phyloP scores from a whole-genome alignment of 2,797 vertebrate genomes.

The Esox lucius region DNA sequence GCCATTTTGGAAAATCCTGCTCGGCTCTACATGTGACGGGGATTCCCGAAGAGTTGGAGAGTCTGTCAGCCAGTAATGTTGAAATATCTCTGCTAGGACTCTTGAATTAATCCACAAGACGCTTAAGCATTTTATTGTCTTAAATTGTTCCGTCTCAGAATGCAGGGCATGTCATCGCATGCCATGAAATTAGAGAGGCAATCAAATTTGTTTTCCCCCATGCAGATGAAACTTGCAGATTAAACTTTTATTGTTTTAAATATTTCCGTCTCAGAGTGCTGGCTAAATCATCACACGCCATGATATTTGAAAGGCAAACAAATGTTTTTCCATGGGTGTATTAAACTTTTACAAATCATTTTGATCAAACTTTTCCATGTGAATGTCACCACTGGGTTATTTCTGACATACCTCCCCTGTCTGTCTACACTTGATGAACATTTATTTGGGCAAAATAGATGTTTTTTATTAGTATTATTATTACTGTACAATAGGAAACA shows the following conservation, averaged over 20 bases:
- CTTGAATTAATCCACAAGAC: constrained; percentile 64
- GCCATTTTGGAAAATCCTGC: constrained; percentile 62
- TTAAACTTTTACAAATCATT: constrained; percentile 27
- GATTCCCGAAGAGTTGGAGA: constrained; percentile 30
- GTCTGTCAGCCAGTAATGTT: constrained; percentile 27
- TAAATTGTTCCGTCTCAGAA: constrained; percentile 24
- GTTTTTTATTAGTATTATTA: background rate
- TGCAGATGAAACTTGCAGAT: constrained; percentile 20
- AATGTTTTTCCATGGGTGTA: too few relatives aligned
- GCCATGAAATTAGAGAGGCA: constrained; percentile 39
- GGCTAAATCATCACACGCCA: too few relatives aligned
- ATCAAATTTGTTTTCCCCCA: constrained; percentile 29
- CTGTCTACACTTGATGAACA: constrained; percentile 19
- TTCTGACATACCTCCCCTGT: constrained; percentile 10
- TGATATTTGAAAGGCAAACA: too few relatives aligned
- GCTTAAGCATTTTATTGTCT: constrained; percentile 42
- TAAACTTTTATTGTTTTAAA: too few relatives aligned
- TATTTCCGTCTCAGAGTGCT: too few relatives aligned
- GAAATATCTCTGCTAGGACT: constrained; percentile 17
- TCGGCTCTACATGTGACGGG: constrained; percentile 65
- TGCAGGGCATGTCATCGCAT: constrained; percentile 38
- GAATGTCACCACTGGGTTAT: constrained; percentile 11
- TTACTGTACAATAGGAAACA: background rate
- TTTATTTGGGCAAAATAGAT: background rate
- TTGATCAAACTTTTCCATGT: constrained; percentile 13